Evolutionary conservation across 2,113 vertebrate species (phyloP), one percentile per base, ranked within the genome.

Genomic region (Octodon degus): DNA sequence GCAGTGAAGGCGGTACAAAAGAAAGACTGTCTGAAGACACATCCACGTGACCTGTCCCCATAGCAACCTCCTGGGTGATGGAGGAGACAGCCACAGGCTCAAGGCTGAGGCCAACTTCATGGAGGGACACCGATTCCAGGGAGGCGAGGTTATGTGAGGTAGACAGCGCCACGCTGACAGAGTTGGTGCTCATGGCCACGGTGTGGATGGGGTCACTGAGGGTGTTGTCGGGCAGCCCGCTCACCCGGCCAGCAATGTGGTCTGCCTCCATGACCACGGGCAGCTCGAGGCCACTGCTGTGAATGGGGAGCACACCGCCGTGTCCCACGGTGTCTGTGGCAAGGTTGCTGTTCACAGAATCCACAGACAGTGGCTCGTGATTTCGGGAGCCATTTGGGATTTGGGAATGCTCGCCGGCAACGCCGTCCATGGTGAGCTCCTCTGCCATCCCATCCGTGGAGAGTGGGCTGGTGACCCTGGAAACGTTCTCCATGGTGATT

Each of bases 181-280:
- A 99, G 84, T 98, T 99, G 32, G 99, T 99, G 98, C 98, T 99
- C 98, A 99, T 98, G 96, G 99, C 99, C 93, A 99, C 99, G 0
- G 99, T 96, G 96, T 99, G 99, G 93, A 99, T 99, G 95, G 99
- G 99, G 96, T 99, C 99, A 86, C 98, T 98, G 88, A 99, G 98
- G 58, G 99, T 98, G 58, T 98, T 98, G 67, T 98, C 98, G 0
- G 99, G 98, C 7, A 99, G 99, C 77, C 98, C 98, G 32, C 53
- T 95, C 95, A 98, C 98, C 32, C 99, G 98, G 17, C 98, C 99
- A 0, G 98, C 98, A 27, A 99, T 99, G 87, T 99, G 99, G 87
- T 99, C 99, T 0, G 99, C 98, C 72, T 99, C 99, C 99, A 99
- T 99, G 95, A 99, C 99, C 2, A 99, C 99, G 0, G 99, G 99